Evolutionary conservation across 2,888 invertebrate genomes (phyloP).

Genomic region (Caradrina clavipalpis): DNA sequence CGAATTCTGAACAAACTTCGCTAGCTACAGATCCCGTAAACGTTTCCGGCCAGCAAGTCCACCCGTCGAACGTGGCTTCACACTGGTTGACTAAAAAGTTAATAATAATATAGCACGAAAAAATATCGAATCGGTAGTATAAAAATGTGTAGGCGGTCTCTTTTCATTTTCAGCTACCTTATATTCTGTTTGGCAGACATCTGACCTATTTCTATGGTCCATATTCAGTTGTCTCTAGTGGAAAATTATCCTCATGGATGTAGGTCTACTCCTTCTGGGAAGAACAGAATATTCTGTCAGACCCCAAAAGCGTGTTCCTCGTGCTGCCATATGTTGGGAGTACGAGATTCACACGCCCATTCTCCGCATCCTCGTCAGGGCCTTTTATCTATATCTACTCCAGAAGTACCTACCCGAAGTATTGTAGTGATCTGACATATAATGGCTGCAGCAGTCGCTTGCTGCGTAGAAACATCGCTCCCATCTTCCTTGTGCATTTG

Average conservation of each 20-base stretch:
- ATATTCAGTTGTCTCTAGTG: neutral
- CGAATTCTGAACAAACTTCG: slow-evolving; percentile 91
- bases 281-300: too few relatives aligned
- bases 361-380: too few relatives aligned
- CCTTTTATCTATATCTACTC: neutral
- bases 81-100: slow-evolving; percentile 74
- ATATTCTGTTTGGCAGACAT: neutral
- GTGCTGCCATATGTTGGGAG: too few relatives aligned
- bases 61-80: slow-evolving; percentile 92
- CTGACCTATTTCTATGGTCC: neutral
- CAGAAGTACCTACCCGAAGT: slow-evolving; percentile 61
- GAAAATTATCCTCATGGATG: too few relatives aligned
- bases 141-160: too few relatives aligned
- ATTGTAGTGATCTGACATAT: slow-evolving; percentile 71
- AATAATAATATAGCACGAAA: neutral
- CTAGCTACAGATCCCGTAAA: slow-evolving; percentile 79
- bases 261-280: too few relatives aligned
- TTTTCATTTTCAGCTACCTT: too few relatives aligned
- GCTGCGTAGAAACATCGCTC: slow-evolving; percentile 84
- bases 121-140: neutral
- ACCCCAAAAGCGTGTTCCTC: too few relatives aligned
- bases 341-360: too few relatives aligned
- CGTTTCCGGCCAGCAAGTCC: slow-evolving; percentile 91
- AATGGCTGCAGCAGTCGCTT: slow-evolving; percentile 82
- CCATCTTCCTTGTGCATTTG: slow-evolving; percentile 83